These are phyloP conservation scores for Murina feae DNA, from an alignment of 2,113 vertebrate genomes.

Conservation along the genomic window DNA sequence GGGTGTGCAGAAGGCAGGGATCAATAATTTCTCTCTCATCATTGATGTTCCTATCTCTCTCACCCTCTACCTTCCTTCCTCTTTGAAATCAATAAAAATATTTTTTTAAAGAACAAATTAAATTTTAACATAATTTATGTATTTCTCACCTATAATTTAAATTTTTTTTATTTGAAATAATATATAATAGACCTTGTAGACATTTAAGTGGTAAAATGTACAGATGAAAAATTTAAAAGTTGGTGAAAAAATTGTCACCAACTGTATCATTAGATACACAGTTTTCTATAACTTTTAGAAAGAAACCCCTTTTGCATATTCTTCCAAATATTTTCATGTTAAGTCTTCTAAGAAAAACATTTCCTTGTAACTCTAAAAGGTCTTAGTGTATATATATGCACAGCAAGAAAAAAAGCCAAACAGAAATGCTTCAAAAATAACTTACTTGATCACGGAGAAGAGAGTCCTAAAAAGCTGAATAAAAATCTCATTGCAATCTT, in stretches of 20 bases:
- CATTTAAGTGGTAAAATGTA: constrained; percentile 18
- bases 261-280: background rate
- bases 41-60: too few relatives aligned
- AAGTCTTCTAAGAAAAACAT: constrained; percentile 12
- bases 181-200: background rate
- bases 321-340: background rate
- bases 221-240: background rate
- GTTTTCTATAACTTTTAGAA: background rate
- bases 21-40: too few relatives aligned
- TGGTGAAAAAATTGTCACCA: background rate
- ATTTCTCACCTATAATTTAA: background rate
- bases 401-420: constrained; percentile 33
- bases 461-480: constrained; percentile 99
- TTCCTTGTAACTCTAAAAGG: background rate
- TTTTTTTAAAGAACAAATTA: background rate
- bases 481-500: constrained; percentile 99
- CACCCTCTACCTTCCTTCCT: too few relatives aligned
- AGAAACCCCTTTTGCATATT: background rate
- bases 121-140: background rate
- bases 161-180: background rate
- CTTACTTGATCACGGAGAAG: constrained; percentile 99
- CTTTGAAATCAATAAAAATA: too few relatives aligned
- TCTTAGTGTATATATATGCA: background rate
- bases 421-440: constrained; percentile 55
- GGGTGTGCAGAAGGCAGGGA: too few relatives aligned